Percentiles rank a stretch among this genome's conserved stretches.
Evolutionary conservation across 2,113 vertebrate species (phyloP).

Genomic region (Rhynchomys soricoides): DNA sequence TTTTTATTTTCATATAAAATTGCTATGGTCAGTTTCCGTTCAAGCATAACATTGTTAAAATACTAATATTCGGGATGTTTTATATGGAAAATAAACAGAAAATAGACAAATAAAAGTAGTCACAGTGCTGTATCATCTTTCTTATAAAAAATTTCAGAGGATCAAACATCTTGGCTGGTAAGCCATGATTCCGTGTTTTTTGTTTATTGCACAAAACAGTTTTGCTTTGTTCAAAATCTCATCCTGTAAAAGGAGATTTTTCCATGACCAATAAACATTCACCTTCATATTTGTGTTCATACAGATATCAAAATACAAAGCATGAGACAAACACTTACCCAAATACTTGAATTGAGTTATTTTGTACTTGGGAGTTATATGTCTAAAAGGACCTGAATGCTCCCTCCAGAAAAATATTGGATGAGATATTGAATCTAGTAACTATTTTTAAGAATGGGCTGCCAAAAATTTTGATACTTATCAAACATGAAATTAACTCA

Average conservation of each 20-base stretch:
- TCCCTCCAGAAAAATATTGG: not conserved
- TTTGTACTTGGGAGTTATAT: not conserved
- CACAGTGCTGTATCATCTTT: not conserved
- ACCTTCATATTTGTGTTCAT: not conserved
- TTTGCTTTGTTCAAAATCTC: not conserved
- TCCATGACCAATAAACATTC: not conserved
- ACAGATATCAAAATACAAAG: not conserved
- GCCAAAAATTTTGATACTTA: not conserved
- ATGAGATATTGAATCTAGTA: not conserved
- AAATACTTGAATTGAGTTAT: not conserved
- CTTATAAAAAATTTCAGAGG: constrained; percentile 29
- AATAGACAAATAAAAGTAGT: constrained; percentile 35
- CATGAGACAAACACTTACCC: constrained; percentile 8
- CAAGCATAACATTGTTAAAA: not conserved
- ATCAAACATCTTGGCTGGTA: not conserved
- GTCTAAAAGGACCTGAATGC: not conserved
- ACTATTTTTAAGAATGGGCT: not conserved
- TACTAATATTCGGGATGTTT: not conserved
- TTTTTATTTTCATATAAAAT: constrained; percentile 20
- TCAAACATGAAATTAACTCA: constrained; percentile 9
- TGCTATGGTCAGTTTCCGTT: not conserved
- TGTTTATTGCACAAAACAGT: constrained; percentile 29
- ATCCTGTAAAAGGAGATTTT: not conserved
- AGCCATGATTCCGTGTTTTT: not conserved
- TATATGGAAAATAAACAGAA: constrained; percentile 25